Evolutionary conservation across 2,797 vertebrate species (phyloP).

Genomic region (Gobionotothen gibberifrons): DNA sequence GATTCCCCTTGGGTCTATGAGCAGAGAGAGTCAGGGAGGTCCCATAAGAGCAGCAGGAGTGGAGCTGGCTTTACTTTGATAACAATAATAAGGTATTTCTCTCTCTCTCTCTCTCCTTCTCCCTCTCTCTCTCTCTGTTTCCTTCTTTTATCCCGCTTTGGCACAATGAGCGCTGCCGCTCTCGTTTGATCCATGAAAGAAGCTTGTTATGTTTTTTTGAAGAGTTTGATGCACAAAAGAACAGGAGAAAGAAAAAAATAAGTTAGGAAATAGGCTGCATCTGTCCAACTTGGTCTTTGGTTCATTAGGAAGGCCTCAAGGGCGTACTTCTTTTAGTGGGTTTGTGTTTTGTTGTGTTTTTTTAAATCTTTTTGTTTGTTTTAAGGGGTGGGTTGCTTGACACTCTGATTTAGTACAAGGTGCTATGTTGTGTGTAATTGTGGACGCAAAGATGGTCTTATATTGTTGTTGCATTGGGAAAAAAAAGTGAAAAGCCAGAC

Average conservation of each 20-base stretch:
- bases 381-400: slow-evolving; percentile 31
- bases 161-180: slow-evolving; percentile 73
- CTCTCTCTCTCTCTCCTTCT: slow-evolving; percentile 31
- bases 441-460: background rate
- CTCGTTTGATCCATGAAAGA: slow-evolving; percentile 79
- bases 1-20: slow-evolving; percentile 72
- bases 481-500: background rate
- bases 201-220: slow-evolving; percentile 74
- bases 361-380: slow-evolving; percentile 7
- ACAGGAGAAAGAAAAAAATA: slow-evolving; percentile 20
- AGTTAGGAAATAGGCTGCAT: slow-evolving; percentile 60
- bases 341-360: slow-evolving; percentile 40
- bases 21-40: slow-evolving; percentile 69
- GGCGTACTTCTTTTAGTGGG: slow-evolving; percentile 37
- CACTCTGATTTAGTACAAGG: slow-evolving; percentile 15
- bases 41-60: slow-evolving; percentile 76
- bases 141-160: slow-evolving; percentile 59
- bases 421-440: background rate
- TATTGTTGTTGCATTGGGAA: background rate
- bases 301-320: slow-evolving; percentile 66
- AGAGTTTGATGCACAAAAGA: slow-evolving; percentile 76
- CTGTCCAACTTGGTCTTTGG: slow-evolving; percentile 70
- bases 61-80: slow-evolving; percentile 80
- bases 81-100: slow-evolving; percentile 82
- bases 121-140: slow-evolving; percentile 18